Base-by-base conservation (phyloP, 2,888 invertebrate genomes). In the Trichacis sp. region DNA sequence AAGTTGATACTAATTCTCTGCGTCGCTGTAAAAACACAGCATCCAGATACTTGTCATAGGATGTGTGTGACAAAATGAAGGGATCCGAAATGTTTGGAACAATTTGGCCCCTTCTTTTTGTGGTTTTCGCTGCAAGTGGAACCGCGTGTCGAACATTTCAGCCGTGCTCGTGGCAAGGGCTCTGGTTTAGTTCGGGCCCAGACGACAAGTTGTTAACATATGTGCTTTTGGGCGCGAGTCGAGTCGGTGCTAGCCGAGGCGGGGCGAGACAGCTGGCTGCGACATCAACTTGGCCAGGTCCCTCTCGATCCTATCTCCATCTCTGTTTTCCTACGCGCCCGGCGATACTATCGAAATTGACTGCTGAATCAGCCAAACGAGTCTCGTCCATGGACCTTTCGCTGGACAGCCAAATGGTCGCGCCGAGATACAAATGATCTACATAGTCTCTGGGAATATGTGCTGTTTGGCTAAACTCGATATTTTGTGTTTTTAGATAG, bases 121-220 rank as follows among this genome's bases (percentile, higher is more conserved):
- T n/a, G 8, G 8, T 33, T 33, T 33, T 4, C 19, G 19, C 11
- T 45, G 45, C 14, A 42, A 18, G 42, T 5, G n/a, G 42, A 15
- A 46, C 60, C 60, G 59, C 40, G 24, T 36, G 50, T 47, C 48
- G 17, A 42, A 33, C 33, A 33, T 42, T 15, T 18, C 17, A 9
- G 43, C 46, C 24, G 24, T 8, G 24, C 24, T 24, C 24, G 24
- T 24, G 24, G 24, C 24, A 24, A 24, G 24, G 24, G 24, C 24
- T 24, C 15, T 42, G 33, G 48, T 36, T 11, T 9, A 17, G 33
- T 14, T 17, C 63, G 71, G 71, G 71, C 73, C 76, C 70, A 77
- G 76, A 72, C 79, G 77, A 81, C 81, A 80, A 77, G 76, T 77
- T 81, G 81, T 81, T 81, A 81, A 81, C 81, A 81, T 74, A 75